A percentile compares a stretch with the other conserved stretches of the same genome.
phyloP scores from a whole-genome alignment of 2,113 vertebrate genomes.

The Rostratula benghalensis region DNA sequence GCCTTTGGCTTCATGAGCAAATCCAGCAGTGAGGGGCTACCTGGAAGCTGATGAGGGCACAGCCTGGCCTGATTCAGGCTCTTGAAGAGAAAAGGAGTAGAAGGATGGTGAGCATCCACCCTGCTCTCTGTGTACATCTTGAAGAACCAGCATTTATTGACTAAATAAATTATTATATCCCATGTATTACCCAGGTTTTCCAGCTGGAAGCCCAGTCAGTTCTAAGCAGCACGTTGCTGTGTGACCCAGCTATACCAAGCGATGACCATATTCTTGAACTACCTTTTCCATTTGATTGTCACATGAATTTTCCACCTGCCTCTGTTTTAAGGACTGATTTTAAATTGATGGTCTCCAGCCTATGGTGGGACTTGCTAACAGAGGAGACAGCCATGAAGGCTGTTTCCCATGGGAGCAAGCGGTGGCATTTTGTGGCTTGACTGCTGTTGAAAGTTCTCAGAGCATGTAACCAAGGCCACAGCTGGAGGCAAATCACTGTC shows the following conservation, averaged over 20 bases:
- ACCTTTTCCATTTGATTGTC: neutral
- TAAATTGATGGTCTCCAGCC: neutral
- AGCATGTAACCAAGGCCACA: neutral
- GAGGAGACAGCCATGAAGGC: neutral
- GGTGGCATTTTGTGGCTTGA: neutral
- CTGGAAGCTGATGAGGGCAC: neutral
- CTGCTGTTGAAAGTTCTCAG: neutral
- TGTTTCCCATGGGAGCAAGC: neutral
- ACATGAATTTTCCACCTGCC: neutral
- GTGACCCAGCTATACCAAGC: neutral
- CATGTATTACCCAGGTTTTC: neutral
- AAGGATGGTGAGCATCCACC: neutral
- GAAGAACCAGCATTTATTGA: neutral
- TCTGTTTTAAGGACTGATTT: neutral
- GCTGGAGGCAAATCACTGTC: neutral
- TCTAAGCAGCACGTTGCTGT: neutral
- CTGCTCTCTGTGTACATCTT: neutral
- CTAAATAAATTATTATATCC: neutral
- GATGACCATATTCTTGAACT: neutral
- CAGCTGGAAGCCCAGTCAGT: neutral
- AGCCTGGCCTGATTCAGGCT: neutral
- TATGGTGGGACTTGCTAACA: rapidly evolving
- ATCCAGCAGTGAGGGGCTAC: neutral
- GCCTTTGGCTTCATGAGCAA: neutral
- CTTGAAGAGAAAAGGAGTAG: neutral